Evolutionary conservation across 2,113 vertebrate genomes (phyloP), one percentile per base, ranked within the genome.

Genomic region (Caranx melampygus): DNA sequence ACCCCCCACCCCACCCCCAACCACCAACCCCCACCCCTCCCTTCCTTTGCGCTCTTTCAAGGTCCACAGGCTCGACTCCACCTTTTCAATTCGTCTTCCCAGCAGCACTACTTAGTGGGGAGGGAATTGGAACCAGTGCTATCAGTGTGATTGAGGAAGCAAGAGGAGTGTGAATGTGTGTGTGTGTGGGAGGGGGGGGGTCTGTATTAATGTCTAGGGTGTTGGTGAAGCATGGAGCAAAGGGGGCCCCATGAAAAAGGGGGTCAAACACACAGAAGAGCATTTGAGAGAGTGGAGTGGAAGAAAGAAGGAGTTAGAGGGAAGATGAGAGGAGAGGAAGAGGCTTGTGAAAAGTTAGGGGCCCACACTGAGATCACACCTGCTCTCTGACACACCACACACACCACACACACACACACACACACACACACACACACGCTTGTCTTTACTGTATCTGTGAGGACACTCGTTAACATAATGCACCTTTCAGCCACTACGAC

Each of bases 71-170:
- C 93, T 82, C 73, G 42, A 89, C 91, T 91, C 94, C 94, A 91
- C 90, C 94, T 94, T 95, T 95, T 91, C 93, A 93, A 90, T 94
- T 92, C 93, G 87, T 78, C 84, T 88, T 88, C 93, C 92, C 90
- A 93, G 87, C 91, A 94, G 92, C 81, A 92, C 85, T 83, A 92
- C 87, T 94, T 95, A 93, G 95, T 93, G 88, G 92, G 91, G 93
- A 95, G 95, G 72, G 89, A 93, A 96, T 95, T 94, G 95, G 94
- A 95, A 95, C 94, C 60, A 33, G 91, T 92, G 94, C 94, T 94
- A 92, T 89, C 93, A 91, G 92, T 93, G 94, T 94, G 91, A 95
- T 90, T 91, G 92, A 94, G 92, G 92, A 75, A 82, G 81, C 92
- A 86, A 74, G 76, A 68, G 78, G 62, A 33, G 81, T 75, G 81